Conservation (phyloP, 2,797 vertebrate species). For the Trachops cirrhosus region DNA sequence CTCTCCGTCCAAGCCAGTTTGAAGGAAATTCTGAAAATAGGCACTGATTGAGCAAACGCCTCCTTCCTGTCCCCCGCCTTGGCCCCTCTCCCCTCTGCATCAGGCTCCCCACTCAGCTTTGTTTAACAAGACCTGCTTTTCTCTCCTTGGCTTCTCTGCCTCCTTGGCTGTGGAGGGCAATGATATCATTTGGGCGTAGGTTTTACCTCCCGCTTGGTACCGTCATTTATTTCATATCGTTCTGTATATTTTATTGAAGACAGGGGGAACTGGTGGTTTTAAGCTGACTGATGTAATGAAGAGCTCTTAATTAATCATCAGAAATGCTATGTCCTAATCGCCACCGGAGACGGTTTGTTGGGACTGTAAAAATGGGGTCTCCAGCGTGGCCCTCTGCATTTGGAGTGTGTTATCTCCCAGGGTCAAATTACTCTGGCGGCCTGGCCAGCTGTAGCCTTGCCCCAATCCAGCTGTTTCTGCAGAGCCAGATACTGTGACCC, state of each 20-base stretch:
- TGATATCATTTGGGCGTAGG: constrained; percentile 79
- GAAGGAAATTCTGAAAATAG: constrained; percentile 93
- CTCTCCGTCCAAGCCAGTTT: constrained; percentile 86
- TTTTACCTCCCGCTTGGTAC: constrained; percentile 75
- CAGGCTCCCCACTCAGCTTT: neutral
- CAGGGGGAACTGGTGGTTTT: constrained; percentile 76
- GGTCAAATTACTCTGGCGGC: neutral
- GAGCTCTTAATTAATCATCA: constrained; percentile 78
- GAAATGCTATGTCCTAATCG: constrained; percentile 30
- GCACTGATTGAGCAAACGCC: constrained; percentile 88
- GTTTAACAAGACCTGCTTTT: neutral
- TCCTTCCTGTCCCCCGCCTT: constrained; percentile 67
- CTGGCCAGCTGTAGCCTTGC: neutral
- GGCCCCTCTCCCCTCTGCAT: neutral
- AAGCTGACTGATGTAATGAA: constrained; percentile 73
- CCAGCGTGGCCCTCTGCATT: neutral
- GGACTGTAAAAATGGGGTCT: constrained; percentile 9
- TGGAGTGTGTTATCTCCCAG: neutral
- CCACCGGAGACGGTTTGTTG: constrained; percentile 10
- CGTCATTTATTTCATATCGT: constrained; percentile 72
- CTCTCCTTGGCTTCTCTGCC: constrained; percentile 66
- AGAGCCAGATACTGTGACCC: neutral
- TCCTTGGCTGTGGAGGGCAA: constrained; percentile 60
- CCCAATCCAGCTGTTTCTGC: neutral
- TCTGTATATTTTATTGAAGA: constrained; percentile 77